Evolutionary conservation across 2,797 vertebrate genomes (phyloP), one percentile per base, ranked within the genome.

Genomic region (Scleropages formosus): DNA sequence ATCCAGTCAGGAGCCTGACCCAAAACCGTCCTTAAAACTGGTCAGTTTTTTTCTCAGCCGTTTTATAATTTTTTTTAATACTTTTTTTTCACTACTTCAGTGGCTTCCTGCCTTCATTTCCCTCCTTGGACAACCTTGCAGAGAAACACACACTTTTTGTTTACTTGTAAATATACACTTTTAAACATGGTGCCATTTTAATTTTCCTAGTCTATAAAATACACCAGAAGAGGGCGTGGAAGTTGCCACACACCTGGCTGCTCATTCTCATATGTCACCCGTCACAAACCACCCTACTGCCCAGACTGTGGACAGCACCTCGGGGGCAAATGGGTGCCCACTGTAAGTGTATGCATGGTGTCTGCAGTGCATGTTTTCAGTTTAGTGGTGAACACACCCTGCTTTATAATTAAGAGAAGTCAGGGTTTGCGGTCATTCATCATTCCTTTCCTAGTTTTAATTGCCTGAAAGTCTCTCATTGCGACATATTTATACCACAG

Each of bases 211-310:
- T 93, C 95, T 56, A 94, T 94, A 77, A 98, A 95, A 22, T 99
- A 98, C 44, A 99, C 97, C 62, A 94, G 96, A 75, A 94, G 98
- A 82, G 98, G 98, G 72, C 93, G 95, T 51, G 98, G 97, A 31
- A 93, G 91, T 63, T 99, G 98, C 83, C 91, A 91, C 31, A 96
- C 93, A 80, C 93, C 96, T 12, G 91, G 91, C 20, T 99, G 98
- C 82, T 91, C 93, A 11, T 99, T 97, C 79, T 93, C 95, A 4
- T 99, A 99, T 0, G 95, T 98, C 83, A 99, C 98, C 58, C 95
- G 98, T 68, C 97, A 99, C 89, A 99, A 99, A 79, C 97, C 98
- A 20, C 95, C 95, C 4, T 92, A 91, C 69, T 99, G 98, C 79
- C 97, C 97, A 0, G 82, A 86, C 0, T 99, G 98, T 73, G 95